Conservation (phyloP, 1,140 invertebrate species). For the Cepaea nemoralis region DNA sequence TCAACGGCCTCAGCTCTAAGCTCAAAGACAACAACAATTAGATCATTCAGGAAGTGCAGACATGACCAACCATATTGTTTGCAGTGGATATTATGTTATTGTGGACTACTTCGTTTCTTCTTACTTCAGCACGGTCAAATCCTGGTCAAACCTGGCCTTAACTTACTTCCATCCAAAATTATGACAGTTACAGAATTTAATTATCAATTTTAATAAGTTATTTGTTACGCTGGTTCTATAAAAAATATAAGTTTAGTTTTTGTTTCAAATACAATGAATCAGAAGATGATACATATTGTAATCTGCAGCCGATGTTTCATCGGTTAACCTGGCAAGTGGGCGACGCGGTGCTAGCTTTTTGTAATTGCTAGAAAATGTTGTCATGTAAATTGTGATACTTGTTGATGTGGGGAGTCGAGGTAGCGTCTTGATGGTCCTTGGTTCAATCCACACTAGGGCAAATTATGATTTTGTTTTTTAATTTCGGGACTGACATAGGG, state of each 20-base stretch:
- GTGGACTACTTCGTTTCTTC: background rate
- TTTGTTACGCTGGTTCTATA: background rate
- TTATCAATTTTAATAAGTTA: background rate
- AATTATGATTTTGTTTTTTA: too few species aligned
- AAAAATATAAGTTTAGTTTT: background rate
- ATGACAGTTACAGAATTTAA: background rate
- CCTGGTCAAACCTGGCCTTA: background rate
- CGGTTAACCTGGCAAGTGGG: background rate
- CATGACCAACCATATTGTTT: slow-evolving; percentile 50
- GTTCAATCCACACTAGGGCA: too few species aligned
- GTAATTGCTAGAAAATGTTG: too few species aligned
- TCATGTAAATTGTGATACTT: too few species aligned
- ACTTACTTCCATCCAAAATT: background rate
- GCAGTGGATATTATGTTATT: slow-evolving; percentile 29
- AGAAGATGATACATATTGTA: background rate
- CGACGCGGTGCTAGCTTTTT: background rate
- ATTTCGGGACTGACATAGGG: too few species aligned
- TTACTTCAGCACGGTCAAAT: background rate
- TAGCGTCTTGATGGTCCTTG: too few species aligned
- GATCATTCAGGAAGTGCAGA: slow-evolving; percentile 17
- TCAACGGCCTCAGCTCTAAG: background rate
- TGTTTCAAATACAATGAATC: background rate
- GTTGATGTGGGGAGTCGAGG: too few species aligned
- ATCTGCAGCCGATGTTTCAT: background rate
- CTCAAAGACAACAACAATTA: background rate